Evolutionary conservation across 1,140 invertebrate genomes (phyloP).

Genomic region (Zaprionus gabonicus): DNA sequence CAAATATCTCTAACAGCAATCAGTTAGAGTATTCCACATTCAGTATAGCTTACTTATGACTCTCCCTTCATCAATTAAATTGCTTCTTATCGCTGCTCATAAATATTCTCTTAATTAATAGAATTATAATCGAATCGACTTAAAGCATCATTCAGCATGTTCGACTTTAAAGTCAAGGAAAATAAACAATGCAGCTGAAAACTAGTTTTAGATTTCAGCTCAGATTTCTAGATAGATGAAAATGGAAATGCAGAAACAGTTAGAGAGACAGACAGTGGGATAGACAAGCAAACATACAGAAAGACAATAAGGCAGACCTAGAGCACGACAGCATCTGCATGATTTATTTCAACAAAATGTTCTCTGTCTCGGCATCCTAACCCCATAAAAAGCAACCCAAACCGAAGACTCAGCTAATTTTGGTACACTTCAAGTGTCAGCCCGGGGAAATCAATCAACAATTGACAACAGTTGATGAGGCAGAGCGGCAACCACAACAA

Average conservation of each 20-base stretch:
- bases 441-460: conserved; percentile 73
- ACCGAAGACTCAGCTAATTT: conserved; percentile 50
- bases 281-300: not conserved
- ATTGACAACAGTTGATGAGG: conserved; percentile 64
- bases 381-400: conserved; percentile 45
- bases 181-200: conserved; percentile 4
- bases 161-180: not conserved
- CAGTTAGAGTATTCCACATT: not conserved
- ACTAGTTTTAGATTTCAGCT: conserved; percentile 13
- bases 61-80: not conserved
- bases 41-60: not conserved
- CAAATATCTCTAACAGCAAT: too few species aligned
- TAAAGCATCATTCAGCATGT: not conserved
- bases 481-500: conserved; percentile 17
- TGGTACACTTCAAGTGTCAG: conserved; percentile 64
- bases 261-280: not conserved
- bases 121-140: not conserved
- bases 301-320: not conserved
- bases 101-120: conserved; percentile 23
- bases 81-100: not conserved
- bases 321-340: conserved; percentile 10
- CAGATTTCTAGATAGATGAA: conserved; percentile 2
- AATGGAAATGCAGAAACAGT: conserved; percentile 4
- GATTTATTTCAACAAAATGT: conserved; percentile 42
- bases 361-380: conserved; percentile 29